These are phyloP conservation scores for Gasterosteus aculeatus DNA, from an alignment of 2,113 vertebrate species.

Conservation along the genomic window DNA sequence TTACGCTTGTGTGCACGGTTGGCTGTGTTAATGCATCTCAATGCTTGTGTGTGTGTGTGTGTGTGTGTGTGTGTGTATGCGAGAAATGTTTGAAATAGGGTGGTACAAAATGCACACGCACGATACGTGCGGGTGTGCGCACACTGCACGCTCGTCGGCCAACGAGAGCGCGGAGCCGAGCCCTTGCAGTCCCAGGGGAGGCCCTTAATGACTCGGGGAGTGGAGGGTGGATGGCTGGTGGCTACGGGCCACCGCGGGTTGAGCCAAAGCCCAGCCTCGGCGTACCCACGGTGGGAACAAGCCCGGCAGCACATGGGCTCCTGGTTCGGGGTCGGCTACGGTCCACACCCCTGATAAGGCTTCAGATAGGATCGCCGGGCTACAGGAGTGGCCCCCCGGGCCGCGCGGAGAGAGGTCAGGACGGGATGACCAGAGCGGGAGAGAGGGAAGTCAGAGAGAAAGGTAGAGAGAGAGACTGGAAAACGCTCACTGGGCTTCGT, in stretches of 20 bases:
- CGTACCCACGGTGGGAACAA: constrained; percentile 63
- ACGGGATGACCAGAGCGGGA: constrained; percentile 23
- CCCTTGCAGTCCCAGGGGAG: constrained; percentile 77
- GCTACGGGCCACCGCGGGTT: constrained; percentile 46
- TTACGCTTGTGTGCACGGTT: constrained; percentile 54
- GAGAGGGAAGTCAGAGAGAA: constrained; percentile 18
- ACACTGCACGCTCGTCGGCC: constrained; percentile 34
- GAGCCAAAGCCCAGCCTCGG: constrained; percentile 47
- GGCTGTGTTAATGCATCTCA: constrained; percentile 48
- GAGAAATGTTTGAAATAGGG: constrained; percentile 38
- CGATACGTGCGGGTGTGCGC: constrained; percentile 32
- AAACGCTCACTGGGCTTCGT: constrained; percentile 33
- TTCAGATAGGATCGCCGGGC: constrained; percentile 76
- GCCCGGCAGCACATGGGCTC: constrained; percentile 51
- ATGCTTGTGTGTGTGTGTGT: constrained; percentile 44
- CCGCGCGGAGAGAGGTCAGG: constrained; percentile 51
- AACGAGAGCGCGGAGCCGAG: constrained; percentile 62
- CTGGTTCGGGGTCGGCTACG: constrained; percentile 53
- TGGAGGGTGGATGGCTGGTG: constrained; percentile 65
- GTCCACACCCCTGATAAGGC: constrained; percentile 77
- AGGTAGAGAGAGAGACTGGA: constrained; percentile 11
- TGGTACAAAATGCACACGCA: constrained; percentile 16
- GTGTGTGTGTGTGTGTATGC: constrained; percentile 47
- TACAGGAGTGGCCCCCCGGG: constrained; percentile 47
- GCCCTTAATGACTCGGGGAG: constrained; percentile 82